Evolutionary conservation across 2,888 invertebrate genomes (phyloP).

Genomic region (Drosophila subquinaria): DNA sequence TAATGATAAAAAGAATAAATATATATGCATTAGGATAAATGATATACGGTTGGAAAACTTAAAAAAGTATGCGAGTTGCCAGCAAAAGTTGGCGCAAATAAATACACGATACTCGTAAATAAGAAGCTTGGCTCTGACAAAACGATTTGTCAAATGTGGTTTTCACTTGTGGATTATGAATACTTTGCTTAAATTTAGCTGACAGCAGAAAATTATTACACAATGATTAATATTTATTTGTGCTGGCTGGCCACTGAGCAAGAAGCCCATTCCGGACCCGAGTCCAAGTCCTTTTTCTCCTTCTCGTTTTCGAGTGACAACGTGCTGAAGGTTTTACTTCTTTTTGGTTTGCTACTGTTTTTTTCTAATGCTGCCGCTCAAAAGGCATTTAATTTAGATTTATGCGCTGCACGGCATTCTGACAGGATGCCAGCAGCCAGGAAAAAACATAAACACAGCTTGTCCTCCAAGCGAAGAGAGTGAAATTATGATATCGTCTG

Average conservation of each 20-base stretch:
- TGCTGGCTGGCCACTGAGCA: conserved; percentile 65
- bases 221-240: conserved; percentile 83
- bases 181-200: conserved; percentile 83
- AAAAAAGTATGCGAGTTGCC: conserved; percentile 51
- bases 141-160: conserved; percentile 83
- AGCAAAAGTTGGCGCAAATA: conserved; percentile 44
- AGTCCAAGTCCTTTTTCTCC: conserved; percentile 41
- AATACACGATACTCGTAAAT: conserved; percentile 41
- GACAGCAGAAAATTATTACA: conserved; percentile 83
- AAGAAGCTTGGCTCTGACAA: conserved; percentile 41
- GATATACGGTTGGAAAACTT: conserved; percentile 34
- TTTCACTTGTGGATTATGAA: conserved; percentile 83
- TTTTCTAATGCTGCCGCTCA: conserved; percentile 48
- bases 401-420: conserved; percentile 74
- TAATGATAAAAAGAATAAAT: conserved; percentile 25
- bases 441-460: conserved; percentile 66
- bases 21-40: conserved; percentile 36
- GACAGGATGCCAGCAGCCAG: conserved; percentile 60
- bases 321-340: conserved; percentile 62
- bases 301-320: conserved; percentile 64
- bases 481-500: conserved; percentile 72
- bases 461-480: conserved; percentile 42
- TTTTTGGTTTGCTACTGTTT: conserved; percentile 14
- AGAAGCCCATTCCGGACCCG: conserved; percentile 9
- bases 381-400: conserved; percentile 83